Base-by-base conservation (phyloP, 2,113 vertebrate genomes). In the Chamaea fasciata region DNA sequence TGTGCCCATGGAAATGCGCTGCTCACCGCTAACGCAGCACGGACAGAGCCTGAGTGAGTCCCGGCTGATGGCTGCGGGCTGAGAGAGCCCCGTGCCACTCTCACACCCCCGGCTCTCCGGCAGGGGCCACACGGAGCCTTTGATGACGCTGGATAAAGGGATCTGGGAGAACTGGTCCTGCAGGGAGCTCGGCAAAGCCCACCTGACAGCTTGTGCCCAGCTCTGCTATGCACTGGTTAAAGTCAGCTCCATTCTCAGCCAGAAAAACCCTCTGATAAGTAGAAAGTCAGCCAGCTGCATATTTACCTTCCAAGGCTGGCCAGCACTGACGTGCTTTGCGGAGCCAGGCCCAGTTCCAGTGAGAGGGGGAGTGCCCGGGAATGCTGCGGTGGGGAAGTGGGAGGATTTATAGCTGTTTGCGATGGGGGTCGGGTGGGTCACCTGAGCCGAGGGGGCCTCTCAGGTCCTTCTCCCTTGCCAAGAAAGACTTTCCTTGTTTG, bases 361-460 rank as follows among this genome's bases (percentile, higher is more conserved):
- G 6, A 74, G 67, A 95, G 90, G 64, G 75, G 91, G 94, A 91
- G 89, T 2, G 55, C 63, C 87, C 0, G 39, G 70, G 93, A 96
- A 91, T 89, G 77, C 78, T 27, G 46, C 2, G 8, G 49, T 0
- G 6, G 74, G 50, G 70, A 57, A 49, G 64, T 2, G 4, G 78
- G 84, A 95, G 91, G 75, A 90, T 96, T 95, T 95, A 85, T 24
- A 41, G 68, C 73, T 67, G 35, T 94, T 94, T 86, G 87, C 13
- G 5, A 24, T 69, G 85, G 55, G 87, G 84, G 82, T 92, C 39
- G 1, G 37, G 16, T 57, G 63, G 84, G 87, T 89, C 92, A 91
- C 75, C 87, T 95, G 82, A 55, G 63, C 64, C 33, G 27, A 88
- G 35, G 52, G 64, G 59, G 55, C 75, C 87, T 93, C 91, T 27